A percentile compares a stretch with the other conserved stretches of the same genome.
phyloP scores from a whole-genome alignment of 2,113 vertebrate species.

The Ammodramus savannarum region DNA sequence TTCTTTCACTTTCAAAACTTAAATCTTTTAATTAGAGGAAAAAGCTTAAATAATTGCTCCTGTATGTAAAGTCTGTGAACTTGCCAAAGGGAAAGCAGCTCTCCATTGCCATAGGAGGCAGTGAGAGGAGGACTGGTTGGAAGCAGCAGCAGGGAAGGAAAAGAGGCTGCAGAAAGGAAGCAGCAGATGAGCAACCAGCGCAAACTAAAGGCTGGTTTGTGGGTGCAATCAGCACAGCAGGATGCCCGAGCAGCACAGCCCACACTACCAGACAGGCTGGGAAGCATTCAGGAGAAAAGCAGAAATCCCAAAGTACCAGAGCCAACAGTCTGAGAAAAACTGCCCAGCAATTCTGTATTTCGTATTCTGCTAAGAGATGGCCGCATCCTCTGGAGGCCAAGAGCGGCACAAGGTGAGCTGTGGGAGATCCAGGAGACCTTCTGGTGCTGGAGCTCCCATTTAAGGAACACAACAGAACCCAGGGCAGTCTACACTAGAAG shows the following conservation, averaged over 20 bases:
- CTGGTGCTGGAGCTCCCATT: background rate
- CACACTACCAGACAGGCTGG: rapidly evolving
- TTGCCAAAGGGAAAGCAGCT: background rate
- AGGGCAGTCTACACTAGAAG: background rate
- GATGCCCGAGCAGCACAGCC: background rate
- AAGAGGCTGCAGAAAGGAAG: background rate
- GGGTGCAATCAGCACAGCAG: rapidly evolving
- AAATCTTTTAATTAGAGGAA: background rate
- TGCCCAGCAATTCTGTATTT: background rate
- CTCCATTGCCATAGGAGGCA: rapidly evolving
- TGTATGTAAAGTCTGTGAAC: background rate
- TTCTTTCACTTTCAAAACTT: background rate
- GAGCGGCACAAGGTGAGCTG: rapidly evolving
- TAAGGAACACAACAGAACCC: background rate
- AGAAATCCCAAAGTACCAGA: background rate
- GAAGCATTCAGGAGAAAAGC: background rate
- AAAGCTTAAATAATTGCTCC: background rate
- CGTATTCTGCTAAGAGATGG: background rate
- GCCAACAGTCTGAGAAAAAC: background rate
- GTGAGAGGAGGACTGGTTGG: background rate
- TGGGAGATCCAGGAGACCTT: background rate
- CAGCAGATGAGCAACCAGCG: background rate
- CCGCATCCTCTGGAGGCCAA: background rate
- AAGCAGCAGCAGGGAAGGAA: background rate
- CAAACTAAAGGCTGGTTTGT: background rate